Percentiles rank a stretch among this genome's conserved stretches.
These are phyloP conservation scores for Macrobrachium rosenbergii DNA, from an alignment of 1,140 invertebrate species.

Conservation along the genomic window DNA sequence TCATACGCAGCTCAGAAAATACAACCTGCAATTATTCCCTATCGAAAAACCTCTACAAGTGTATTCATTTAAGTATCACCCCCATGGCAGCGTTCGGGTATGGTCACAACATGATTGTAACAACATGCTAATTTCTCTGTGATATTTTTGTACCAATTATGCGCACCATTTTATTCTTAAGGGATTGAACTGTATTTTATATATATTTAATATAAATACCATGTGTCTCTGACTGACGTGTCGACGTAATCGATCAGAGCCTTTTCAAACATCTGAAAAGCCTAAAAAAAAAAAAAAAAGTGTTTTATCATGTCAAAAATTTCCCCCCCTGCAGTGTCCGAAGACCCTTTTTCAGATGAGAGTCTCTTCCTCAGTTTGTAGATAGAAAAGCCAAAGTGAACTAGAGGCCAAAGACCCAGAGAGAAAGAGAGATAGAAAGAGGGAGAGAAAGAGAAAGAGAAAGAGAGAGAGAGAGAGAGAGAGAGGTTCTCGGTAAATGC, in stretches of 20 bases:
- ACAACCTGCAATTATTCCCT: neutral
- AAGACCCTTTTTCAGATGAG: neutral
- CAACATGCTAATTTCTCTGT: no score
- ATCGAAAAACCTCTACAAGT: neutral
- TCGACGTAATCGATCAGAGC: no score
- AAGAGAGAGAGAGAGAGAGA: slow-evolving; percentile 31
- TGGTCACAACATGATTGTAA: neutral
- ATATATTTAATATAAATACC: no score
- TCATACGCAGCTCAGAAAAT: neutral
- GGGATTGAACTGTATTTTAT: no score
- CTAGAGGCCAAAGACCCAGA: neutral
- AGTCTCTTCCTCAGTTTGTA: neutral
- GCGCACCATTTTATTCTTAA: no score
- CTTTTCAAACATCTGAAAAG: no score
- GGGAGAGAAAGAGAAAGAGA: slow-evolving; percentile 26
- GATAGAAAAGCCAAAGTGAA: neutral
- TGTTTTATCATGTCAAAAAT: no score
- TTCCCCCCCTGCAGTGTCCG: no score
- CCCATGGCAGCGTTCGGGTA: neutral
- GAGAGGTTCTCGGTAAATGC: neutral
- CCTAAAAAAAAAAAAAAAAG: no score
- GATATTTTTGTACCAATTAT: no score
- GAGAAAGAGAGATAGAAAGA: slow-evolving; percentile 19
- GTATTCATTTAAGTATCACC: neutral
- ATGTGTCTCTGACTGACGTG: no score